These are phyloP conservation scores for Drosophila demipolita DNA, from an alignment of 2,888 invertebrate species.

Conservation along the genomic window DNA sequence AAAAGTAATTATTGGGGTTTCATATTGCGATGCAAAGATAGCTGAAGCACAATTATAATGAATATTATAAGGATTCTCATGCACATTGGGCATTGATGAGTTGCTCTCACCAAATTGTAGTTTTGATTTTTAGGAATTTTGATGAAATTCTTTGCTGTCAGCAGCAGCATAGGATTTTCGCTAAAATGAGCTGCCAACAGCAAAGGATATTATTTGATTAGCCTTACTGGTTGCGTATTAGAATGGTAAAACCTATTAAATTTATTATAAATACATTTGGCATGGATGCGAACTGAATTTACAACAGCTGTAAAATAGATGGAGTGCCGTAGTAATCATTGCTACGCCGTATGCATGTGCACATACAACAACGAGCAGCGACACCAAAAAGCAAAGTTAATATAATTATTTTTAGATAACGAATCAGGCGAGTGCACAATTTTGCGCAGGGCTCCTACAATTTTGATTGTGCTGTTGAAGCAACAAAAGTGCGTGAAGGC, in stretches of 20 bases:
- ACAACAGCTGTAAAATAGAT: slow-evolving; percentile 13
- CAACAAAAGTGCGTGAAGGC: slow-evolving; percentile 52
- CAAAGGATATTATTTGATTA: background rate
- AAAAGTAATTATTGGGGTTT: slow-evolving; percentile 5
- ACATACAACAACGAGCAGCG: slow-evolving; percentile 31
- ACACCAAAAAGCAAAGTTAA: slow-evolving; percentile 77
- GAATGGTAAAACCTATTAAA: background rate
- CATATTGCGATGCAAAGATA: background rate
- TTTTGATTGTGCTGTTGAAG: slow-evolving; percentile 51
- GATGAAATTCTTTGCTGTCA: slow-evolving; percentile 58
- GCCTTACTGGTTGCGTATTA: background rate
- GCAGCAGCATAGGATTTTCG: slow-evolving; percentile 3
- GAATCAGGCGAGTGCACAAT: slow-evolving; percentile 80
- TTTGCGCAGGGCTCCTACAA: slow-evolving; percentile 39
- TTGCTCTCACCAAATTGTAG: slow-evolving; percentile 9
- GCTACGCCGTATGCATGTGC: slow-evolving; percentile 2
- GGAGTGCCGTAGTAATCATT: slow-evolving; percentile 1
- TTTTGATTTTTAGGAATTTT: slow-evolving; percentile 61
- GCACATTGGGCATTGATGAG: background rate
- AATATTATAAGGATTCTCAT: background rate
- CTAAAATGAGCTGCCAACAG: slow-evolving; percentile 31
- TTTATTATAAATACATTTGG: slow-evolving; percentile 15
- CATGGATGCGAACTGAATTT: slow-evolving; percentile 35
- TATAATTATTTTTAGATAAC: slow-evolving; percentile 80
- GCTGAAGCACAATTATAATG: background rate